Evolutionary conservation across 2,888 invertebrate genomes (phyloP).

Genomic region (Sisyra nigra): DNA sequence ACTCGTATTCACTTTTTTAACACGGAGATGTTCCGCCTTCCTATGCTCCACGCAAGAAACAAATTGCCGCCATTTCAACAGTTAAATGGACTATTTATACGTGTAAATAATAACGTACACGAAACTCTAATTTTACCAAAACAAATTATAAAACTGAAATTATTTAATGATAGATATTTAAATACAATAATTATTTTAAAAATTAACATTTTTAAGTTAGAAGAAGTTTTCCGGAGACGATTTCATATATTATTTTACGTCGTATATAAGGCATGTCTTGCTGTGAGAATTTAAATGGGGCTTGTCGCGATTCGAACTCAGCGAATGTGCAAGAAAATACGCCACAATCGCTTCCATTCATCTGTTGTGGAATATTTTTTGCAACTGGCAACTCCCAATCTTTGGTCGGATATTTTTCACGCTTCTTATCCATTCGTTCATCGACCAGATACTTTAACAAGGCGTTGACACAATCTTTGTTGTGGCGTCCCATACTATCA

Average conservation of each 20-base stretch:
- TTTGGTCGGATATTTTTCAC: slow-evolving; percentile 46
- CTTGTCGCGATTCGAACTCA: slow-evolving; percentile 68
- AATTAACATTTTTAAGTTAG: no score
- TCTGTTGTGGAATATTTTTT: slow-evolving; percentile 79
- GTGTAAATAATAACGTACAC: no score
- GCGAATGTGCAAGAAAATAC: slow-evolving; percentile 96
- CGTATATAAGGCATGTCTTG: slow-evolving; percentile 89
- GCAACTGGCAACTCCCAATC: slow-evolving; percentile 53
- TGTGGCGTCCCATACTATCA: slow-evolving; percentile 83
- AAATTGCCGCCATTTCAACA: no score
- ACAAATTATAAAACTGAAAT: no score
- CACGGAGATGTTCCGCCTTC: no score
- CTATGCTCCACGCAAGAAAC: no score
- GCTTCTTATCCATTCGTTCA: slow-evolving; percentile 82
- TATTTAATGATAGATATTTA: no score
- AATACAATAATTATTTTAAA: no score
- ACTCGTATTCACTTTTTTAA: no score
- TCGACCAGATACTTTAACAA: slow-evolving; percentile 62
- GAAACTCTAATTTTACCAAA: no score
- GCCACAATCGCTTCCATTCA: slow-evolving; percentile 96
- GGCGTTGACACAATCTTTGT: slow-evolving; percentile 53
- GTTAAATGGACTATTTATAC: no score
- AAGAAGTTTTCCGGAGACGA: slow-evolving; percentile 56
- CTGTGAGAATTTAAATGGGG: slow-evolving; percentile 69
- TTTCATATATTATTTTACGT: slow-evolving; percentile 82